phyloP scores from a whole-genome alignment of 2,888 invertebrate genomes.

The Polia nebulosa region DNA sequence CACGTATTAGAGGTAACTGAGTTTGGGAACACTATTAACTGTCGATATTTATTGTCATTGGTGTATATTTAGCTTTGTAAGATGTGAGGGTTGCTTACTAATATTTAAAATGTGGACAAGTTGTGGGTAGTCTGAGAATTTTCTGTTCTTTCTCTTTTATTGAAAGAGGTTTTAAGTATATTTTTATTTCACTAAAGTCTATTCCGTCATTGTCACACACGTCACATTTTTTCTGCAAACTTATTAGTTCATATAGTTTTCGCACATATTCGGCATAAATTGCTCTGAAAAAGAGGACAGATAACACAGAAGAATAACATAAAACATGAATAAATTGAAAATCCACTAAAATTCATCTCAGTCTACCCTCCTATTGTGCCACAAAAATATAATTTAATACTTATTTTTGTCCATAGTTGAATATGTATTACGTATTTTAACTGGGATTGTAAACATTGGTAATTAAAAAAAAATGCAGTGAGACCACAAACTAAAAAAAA shows the following conservation, averaged over 20 bases:
- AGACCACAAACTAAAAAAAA: conserved; percentile 58
- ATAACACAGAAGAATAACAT: background rate
- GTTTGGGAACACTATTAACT: conserved; percentile 76
- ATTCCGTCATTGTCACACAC: background rate
- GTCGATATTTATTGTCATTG: conserved; percentile 72
- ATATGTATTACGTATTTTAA: conserved; percentile 36
- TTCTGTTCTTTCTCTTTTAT: background rate
- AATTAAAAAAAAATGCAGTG: conserved; percentile 54
- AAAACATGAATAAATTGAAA: background rate
- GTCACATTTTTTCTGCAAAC: background rate
- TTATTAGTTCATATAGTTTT: background rate
- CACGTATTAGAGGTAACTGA: conserved; percentile 77
- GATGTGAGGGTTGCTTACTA: conserved; percentile 76
- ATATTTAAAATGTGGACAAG: conserved; percentile 43
- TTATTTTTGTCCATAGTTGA: conserved; percentile 57
- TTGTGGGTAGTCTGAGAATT: conserved; percentile 53
- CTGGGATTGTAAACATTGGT: conserved; percentile 49
- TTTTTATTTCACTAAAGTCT: background rate
- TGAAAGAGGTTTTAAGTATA: conserved; percentile 6
- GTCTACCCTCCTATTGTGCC: conserved; percentile 38
- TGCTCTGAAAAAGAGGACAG: background rate
- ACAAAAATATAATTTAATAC: conserved; percentile 31
- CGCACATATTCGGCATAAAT: background rate
- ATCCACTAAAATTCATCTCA: conserved; percentile 31
- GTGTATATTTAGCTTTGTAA: conserved; percentile 76